Evolutionary conservation across 2,888 invertebrate genomes (phyloP).

Genomic region (Ptilodon capucinus): DNA sequence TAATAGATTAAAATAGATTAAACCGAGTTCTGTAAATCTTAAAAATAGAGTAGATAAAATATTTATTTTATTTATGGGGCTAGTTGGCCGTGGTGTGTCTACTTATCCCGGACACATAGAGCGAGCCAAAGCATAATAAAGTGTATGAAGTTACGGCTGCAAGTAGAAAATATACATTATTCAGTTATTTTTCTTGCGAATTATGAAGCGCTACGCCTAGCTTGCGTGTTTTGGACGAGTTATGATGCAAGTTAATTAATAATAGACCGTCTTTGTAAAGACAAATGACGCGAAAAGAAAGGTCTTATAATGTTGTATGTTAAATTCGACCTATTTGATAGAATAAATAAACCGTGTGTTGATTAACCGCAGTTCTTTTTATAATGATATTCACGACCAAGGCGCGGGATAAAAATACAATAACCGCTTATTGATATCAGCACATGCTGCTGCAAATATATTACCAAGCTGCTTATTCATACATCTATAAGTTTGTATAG

Average conservation of each 20-base stretch:
- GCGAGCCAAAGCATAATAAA: conserved; percentile 44
- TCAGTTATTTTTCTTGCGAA: conserved; percentile 68
- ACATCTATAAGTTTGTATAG: not conserved
- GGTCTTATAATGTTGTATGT: conserved; percentile 33
- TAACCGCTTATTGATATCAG: no score
- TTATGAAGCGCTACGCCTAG: conserved; percentile 58
- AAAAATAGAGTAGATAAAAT: conserved; percentile 17
- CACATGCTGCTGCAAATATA: not conserved
- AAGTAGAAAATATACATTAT: conserved; percentile 63
- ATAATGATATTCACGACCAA: not conserved
- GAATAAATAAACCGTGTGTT: conserved; percentile 14
- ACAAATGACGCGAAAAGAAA: conserved; percentile 31
- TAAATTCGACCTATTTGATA: conserved; percentile 36
- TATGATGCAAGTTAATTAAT: conserved; percentile 42
- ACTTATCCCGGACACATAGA: conserved; percentile 43
- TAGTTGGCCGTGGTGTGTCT: conserved; percentile 21
- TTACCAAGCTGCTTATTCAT: not conserved
- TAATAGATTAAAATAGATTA: no score
- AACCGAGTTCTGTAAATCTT: conserved; percentile 7
- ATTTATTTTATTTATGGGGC: conserved; percentile 19
- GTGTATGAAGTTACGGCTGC: conserved; percentile 49
- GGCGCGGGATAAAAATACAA: not conserved
- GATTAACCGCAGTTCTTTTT: not conserved
- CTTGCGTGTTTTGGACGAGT: conserved; percentile 66
- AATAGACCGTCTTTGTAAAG: conserved; percentile 33